Base-by-base conservation (phyloP, 2,797 vertebrate species). In the Helarctos malayanus region DNA sequence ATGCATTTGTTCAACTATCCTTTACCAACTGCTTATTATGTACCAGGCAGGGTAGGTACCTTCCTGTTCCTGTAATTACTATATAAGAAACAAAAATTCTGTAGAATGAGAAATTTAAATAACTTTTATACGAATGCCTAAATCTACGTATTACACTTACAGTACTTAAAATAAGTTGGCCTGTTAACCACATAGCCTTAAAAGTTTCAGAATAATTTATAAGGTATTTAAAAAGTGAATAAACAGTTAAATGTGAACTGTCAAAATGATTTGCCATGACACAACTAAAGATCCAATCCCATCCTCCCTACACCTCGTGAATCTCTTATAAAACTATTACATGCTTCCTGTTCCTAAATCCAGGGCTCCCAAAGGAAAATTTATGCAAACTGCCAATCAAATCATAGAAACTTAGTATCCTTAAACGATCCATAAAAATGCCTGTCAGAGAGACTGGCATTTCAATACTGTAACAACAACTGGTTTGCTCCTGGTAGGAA, bases 341-440 rank as follows among this genome's bases (percentile, higher is more conserved):
- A 57, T 65, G 56, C 49, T 91, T 94, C 38, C 71, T 78, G n/a
- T 79, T 94, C 49, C 80, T 61, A 90, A 73, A 2, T 73, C 16
- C 18, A 78, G 38, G 41, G 21, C 5, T 45, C 61, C 56, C 35
- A 88, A 63, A 23, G 69, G 56, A 56, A 87, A 79, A 91, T 49
- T 29, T 93, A 87, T 56, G n/a, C 56, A 94, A 87, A 78, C 29
- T n/a, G 91, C 32, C n/a, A 63, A 61, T 27, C 25, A 94, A 83
- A 91, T 78, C 54, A 83, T 35, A 97, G 76, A 93, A 95, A 71
- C n/a, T 71, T 29, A 83, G 32, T 94, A 59, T 6, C 63, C 54
- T 91, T 38, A 95, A 95, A 79, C 45, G 16, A 78, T 94, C 18
- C 82, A 91, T 35, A 95, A 84, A 95, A 95, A 79, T 45, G 23